phyloP scores from a whole-genome alignment of 2,888 invertebrate species.

The Tineola bisselliella region DNA sequence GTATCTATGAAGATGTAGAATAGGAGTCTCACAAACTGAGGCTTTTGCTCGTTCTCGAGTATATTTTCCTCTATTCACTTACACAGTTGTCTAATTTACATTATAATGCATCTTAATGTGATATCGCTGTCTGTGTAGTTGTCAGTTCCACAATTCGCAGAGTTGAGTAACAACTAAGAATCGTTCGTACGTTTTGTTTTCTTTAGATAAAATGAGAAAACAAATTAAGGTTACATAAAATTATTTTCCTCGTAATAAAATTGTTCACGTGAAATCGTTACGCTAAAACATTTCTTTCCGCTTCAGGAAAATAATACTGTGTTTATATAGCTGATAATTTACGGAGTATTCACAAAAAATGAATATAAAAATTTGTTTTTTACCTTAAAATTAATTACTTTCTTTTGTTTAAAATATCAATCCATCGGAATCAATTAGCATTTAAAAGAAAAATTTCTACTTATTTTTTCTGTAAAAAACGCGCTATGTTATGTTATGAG shows the following conservation, averaged over 20 bases:
- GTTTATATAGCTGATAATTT: too few species aligned
- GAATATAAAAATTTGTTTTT: too few species aligned
- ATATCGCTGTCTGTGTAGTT: not conserved
- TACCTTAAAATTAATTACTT: too few species aligned
- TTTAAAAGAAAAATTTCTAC: not conserved
- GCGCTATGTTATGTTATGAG: conserved; percentile 8
- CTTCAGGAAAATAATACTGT: not conserved
- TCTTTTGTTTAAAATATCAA: too few species aligned
- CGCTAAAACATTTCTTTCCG: not conserved
- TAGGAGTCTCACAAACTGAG: not conserved
- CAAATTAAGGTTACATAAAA: not conserved
- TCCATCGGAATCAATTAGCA: not conserved
- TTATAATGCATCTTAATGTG: not conserved
- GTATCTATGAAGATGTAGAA: not conserved
- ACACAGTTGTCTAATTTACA: conserved; percentile 5
- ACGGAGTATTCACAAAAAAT: too few species aligned
- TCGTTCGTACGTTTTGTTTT: not conserved
- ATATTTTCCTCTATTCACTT: not conserved
- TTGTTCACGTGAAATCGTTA: conserved; percentile 4
- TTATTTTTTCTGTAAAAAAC: not conserved
- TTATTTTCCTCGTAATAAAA: not conserved
- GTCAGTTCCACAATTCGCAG: not conserved
- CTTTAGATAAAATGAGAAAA: not conserved
- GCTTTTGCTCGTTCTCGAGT: not conserved
- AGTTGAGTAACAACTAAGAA: not conserved